Evolutionary conservation across 2,888 invertebrate genomes (phyloP), one percentile per base, ranked within the genome.

Genomic region (Himalopsyche anomala): DNA sequence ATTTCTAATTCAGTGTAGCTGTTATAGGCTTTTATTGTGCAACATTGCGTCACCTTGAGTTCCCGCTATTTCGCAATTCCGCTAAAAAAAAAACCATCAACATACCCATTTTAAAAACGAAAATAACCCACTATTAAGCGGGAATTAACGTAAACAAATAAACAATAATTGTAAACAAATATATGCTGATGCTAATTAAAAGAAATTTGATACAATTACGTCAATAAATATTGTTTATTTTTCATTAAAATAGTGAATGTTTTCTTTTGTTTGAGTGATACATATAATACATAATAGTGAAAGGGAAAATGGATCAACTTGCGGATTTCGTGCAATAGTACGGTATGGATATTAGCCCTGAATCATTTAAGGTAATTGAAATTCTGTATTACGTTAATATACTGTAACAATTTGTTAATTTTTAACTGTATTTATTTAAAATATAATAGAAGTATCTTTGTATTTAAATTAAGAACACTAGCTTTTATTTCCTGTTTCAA

Each of bases 351-450:
- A 5, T 11, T 9, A 19, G 62, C 28, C 62, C 62, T 62, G 62
- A 62, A 62, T 62, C 62, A 62, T 62, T 62, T 62, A 62, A 62
- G 62, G 62, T 62, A 62, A 62, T 19, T 62, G 8, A 62, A 62
- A 19, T 62, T 9, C 15, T 15, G 3, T 42, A 42, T 42, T 28
- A 42, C 42, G 8, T 42, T 42, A 6, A 42, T 42, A 8, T 42
- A 8, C 2, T 28, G 28, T 28, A 1, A 28, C 28, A 28, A 1
- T 28, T 28, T 28, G 28, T 28, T 28, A 28, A 28, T 28, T 28
- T 28, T 28, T 1, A 28, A 28, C 28, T 28, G 28, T 28, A 28
- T 28, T 1, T 28, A 28, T 28, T 28, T 2, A 28, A 28, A 28
- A 28, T 28, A 28, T 0, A 28, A 28, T 28, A 28, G 2, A 28